Percentiles rank a stretch among this genome's conserved stretches.
Conservation (phyloP, 2,888 invertebrate genomes). For the Ophion ventricosus region DNA sequence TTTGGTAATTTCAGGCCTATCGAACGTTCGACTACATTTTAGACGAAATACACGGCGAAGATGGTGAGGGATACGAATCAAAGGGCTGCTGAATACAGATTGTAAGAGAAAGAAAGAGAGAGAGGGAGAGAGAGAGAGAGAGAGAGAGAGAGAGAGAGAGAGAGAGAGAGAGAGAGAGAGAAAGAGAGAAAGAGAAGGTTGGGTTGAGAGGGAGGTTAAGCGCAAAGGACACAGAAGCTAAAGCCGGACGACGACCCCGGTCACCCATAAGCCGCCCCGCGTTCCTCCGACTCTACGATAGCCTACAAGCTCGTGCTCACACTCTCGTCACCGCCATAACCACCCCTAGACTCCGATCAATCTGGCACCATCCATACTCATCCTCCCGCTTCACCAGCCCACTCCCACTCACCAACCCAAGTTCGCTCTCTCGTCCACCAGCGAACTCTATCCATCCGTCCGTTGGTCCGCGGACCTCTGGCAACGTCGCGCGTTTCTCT, state of each 20-base stretch:
- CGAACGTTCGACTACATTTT: conserved; percentile 34
- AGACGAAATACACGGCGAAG: conserved; percentile 47
- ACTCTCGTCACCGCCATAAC: conserved; percentile 72
- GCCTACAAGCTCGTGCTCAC: conserved; percentile 69
- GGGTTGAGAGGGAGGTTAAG: conserved; percentile 62
- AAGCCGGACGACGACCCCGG: conserved; percentile 76
- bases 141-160: conserved; percentile 15
- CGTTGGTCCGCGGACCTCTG: conserved; percentile 63
- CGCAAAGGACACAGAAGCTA: conserved; percentile 70
- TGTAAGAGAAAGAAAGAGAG: conserved; percentile 15
- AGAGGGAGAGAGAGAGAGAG: conserved; percentile 41
- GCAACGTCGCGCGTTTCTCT: conserved; percentile 63
- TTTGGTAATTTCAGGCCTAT: conserved; percentile 44
- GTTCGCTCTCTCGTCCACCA: conserved; percentile 60
- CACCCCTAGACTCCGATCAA: conserved; percentile 76
- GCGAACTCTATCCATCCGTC: conserved; percentile 62
- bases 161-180: conserved; percentile 14
- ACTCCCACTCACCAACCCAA: conserved; percentile 8
- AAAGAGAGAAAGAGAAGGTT: conserved; percentile 30
- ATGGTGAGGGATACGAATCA: conserved; percentile 40
- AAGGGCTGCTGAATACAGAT: conserved; percentile 21
- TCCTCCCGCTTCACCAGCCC: conserved; percentile 56
- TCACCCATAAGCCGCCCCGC: conserved; percentile 73
- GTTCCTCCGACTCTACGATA: conserved; percentile 49
- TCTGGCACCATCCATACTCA: conserved; percentile 75